Conservation (phyloP, 2,888 invertebrate species). For the Philereme transversata region DNA sequence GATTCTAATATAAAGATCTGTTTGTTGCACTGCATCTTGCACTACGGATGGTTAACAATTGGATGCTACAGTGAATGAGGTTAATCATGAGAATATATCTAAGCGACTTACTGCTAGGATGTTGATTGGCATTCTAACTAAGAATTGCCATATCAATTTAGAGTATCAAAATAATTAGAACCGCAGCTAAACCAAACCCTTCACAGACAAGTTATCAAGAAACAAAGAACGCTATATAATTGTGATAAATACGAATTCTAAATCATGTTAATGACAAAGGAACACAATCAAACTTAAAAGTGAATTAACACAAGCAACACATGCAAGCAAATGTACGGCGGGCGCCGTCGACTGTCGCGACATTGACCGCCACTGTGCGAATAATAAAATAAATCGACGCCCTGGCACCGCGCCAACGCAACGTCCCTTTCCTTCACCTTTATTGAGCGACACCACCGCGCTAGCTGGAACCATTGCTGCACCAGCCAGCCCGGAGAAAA, state of each 20-base stretch:
- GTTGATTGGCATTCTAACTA: neutral
- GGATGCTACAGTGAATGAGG: conserved; percentile 32
- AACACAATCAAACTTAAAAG: conserved; percentile 46
- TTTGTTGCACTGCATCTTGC: conserved; percentile 41
- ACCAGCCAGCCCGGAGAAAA: conserved; percentile 36
- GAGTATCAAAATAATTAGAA: neutral
- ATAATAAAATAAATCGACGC: conserved; percentile 79
- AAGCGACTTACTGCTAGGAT: conserved; percentile 1
- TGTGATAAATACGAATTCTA: conserved; percentile 14
- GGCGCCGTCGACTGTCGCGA: conserved; percentile 74
- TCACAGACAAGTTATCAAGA: conserved; percentile 20
- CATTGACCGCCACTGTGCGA: conserved; percentile 80
- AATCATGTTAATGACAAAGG: conserved; percentile 24
- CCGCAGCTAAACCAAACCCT: neutral
- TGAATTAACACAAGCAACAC: conserved; percentile 63
- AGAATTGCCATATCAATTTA: conserved; percentile 9
- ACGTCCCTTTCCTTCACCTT: conserved; percentile 73
- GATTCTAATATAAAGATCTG: conserved; percentile 65
- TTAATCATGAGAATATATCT: conserved; percentile 32
- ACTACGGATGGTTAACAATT: conserved; percentile 31
- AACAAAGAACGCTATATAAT: conserved; percentile 19
- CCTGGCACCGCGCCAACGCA: conserved; percentile 77
- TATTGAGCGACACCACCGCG: conserved; percentile 53
- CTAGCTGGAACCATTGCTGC: conserved; percentile 48
- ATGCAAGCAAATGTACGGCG: conserved; percentile 68